Conservation (phyloP, 2,888 invertebrate genomes). For the Lucinisca nassula region DNA sequence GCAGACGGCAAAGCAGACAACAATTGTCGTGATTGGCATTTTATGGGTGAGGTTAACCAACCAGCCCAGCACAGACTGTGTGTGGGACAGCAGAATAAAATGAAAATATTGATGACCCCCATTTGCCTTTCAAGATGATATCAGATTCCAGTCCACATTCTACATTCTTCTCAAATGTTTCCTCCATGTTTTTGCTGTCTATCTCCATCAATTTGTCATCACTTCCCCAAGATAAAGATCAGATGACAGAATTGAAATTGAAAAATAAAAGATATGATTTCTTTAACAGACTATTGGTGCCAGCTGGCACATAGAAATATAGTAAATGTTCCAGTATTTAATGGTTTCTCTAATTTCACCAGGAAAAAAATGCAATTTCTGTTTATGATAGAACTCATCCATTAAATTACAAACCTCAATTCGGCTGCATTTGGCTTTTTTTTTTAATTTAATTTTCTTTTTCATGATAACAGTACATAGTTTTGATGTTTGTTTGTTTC, state of each 20-base stretch:
- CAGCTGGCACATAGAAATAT: not conserved
- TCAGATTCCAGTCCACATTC: not conserved
- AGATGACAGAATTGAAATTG: conserved; percentile 7
- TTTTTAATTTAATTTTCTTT: not conserved
- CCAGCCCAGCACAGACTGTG: too few species aligned
- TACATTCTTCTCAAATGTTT: not conserved
- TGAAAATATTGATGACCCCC: too few species aligned
- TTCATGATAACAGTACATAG: too few species aligned
- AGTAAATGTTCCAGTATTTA: not conserved
- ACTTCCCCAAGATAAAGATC: not conserved
- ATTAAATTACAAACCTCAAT: not conserved
- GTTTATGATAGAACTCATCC: conserved; percentile 1
- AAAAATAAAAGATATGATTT: conserved; percentile 6
- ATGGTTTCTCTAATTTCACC: not conserved
- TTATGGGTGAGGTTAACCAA: too few species aligned
- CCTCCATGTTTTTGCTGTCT: not conserved
- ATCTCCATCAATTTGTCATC: conserved; percentile 10
- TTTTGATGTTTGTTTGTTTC: too few species aligned
- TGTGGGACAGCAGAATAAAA: too few species aligned
- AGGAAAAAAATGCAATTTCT: not conserved
- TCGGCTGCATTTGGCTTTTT: not conserved
- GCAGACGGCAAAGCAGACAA: too few species aligned
- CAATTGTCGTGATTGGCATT: too few species aligned
- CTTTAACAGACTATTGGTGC: not conserved
- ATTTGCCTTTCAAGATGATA: not conserved